Conservation (phyloP, 2,113 vertebrate genomes). For the Elgaria multicarinata region DNA sequence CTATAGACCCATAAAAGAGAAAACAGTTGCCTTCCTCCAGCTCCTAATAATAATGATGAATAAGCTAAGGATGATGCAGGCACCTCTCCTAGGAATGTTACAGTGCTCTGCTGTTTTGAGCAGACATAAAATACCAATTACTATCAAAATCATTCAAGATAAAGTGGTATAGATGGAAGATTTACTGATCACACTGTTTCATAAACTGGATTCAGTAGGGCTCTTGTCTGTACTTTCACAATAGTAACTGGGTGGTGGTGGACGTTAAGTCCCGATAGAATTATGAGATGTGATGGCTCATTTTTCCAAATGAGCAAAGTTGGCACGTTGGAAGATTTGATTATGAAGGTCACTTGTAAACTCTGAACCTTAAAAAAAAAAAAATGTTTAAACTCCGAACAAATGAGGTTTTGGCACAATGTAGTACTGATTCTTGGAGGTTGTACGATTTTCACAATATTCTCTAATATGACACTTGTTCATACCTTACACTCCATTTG, state of each 20-base stretch:
- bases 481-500: background rate
- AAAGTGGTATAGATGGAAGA: background rate
- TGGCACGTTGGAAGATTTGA: no score
- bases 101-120: background rate
- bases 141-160: slow-evolving; percentile 39
- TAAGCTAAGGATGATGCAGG: background rate
- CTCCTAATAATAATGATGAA: slow-evolving; percentile 54
- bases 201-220: background rate
- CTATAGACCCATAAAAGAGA: slow-evolving; percentile 57
- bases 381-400: background rate
- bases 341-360: background rate
- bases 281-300: background rate
- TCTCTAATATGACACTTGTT: background rate
- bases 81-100: background rate
- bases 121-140: background rate
- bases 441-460: background rate
- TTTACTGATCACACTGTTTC: slow-evolving; percentile 14
- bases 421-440: background rate
- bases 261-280: no score
- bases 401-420: background rate
- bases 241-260: background rate
- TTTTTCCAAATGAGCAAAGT: background rate
- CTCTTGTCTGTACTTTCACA: background rate
- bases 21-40: slow-evolving; percentile 21
- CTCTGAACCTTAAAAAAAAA: background rate